Conservation (phyloP, 2,797 vertebrate species). For the Acanthornis magna region DNA sequence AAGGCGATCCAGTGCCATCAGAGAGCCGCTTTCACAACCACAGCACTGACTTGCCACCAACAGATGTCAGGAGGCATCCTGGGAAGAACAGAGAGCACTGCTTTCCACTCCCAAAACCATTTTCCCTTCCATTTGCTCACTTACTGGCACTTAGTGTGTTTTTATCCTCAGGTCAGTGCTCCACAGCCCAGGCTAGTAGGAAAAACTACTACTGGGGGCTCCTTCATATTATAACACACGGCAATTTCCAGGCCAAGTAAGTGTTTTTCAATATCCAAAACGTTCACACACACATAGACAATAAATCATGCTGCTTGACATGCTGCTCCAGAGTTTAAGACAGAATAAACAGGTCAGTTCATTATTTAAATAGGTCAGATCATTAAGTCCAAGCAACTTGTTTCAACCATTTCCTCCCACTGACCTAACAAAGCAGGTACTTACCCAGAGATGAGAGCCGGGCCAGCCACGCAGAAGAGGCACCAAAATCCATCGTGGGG, state of each 20-base stretch:
- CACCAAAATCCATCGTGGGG: background rate
- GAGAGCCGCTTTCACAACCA: background rate
- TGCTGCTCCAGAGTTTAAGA: background rate
- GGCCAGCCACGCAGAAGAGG: background rate
- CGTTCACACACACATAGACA: background rate
- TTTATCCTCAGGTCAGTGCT: background rate
- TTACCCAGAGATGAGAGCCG: conserved; percentile 32
- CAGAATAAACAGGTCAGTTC: background rate
- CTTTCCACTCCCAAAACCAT: background rate
- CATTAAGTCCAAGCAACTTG: background rate
- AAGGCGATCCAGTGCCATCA: background rate
- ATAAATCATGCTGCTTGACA: background rate
- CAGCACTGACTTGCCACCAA: background rate
- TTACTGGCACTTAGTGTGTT: background rate
- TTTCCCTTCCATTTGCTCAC: background rate
- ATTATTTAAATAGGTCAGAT: background rate
- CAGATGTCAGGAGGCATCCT: background rate
- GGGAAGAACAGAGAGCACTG: background rate
- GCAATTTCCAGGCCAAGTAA: background rate
- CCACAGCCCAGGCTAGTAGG: background rate
- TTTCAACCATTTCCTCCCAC: background rate
- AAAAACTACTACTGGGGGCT: background rate
- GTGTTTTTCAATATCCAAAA: background rate
- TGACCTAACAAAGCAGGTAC: background rate
- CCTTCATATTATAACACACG: background rate